Percentiles rank a stretch among this genome's conserved stretches.
Conservation (phyloP, 2,113 vertebrate genomes). For the Percopsis transmontana region DNA sequence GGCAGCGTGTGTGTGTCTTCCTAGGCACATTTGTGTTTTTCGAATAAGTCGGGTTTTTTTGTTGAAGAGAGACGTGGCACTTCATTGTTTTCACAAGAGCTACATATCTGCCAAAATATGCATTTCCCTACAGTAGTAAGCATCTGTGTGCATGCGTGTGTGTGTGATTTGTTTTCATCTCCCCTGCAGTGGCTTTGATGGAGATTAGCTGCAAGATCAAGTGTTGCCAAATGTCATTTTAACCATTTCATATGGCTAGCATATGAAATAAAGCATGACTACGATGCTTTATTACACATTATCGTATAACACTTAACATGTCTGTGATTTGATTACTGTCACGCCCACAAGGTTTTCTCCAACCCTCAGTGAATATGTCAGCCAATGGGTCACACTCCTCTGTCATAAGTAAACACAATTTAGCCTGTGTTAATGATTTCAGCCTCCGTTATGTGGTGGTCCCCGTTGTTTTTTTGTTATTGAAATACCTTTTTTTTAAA, state of each 20-base stretch:
- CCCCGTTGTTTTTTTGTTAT: no score
- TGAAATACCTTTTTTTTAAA: neutral
- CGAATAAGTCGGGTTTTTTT: no score
- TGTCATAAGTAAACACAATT: no score
- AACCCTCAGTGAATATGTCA: no score
- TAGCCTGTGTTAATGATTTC: no score
- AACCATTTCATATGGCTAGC: neutral
- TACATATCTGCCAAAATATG: slow-evolving; percentile 64
- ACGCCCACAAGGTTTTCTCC: no score
- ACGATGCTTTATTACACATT: neutral
- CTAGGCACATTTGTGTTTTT: no score
- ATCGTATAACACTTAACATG: neutral
- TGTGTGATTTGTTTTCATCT: slow-evolving; percentile 26
- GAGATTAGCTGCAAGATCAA: slow-evolving; percentile 5
- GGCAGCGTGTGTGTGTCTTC: slow-evolving; percentile 60
- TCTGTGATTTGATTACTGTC: neutral
- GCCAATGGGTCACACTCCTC: neutral
- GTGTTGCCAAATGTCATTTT: neutral
- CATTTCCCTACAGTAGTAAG: slow-evolving; percentile 52
- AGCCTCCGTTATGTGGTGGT: no score
- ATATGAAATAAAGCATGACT: neutral
- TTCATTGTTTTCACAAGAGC: no score
- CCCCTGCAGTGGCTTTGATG: neutral
- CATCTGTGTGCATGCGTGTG: slow-evolving; percentile 9
- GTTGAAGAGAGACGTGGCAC: no score